Percentiles rank a stretch among this genome's conserved stretches.
Conservation (phyloP, 2,113 vertebrate species). For the Pseudopipra pipra region DNA sequence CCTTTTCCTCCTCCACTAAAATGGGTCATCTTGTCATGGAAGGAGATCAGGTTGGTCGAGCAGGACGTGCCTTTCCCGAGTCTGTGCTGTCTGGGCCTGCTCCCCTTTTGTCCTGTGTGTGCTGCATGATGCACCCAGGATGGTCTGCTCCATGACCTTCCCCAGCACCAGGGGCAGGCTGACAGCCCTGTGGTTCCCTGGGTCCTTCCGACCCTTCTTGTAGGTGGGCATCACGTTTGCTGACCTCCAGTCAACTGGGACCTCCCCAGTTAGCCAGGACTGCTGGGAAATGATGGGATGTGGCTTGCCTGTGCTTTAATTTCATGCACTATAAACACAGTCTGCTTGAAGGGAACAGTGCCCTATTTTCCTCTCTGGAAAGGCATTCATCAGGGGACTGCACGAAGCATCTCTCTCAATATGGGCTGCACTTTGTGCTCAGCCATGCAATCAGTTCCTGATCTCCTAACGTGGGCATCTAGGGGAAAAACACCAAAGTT, state of each 20-base stretch:
- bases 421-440: background rate
- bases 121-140: background rate
- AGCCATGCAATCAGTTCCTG: background rate
- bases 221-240: background rate
- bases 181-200: background rate
- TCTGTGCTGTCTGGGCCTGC: background rate
- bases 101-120: background rate
- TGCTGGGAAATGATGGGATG: background rate
- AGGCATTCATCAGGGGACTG: background rate
- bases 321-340: background rate
- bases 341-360: background rate
- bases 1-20: fast-evolving
- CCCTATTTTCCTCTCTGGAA: background rate
- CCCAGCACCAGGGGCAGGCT: background rate
- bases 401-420: background rate
- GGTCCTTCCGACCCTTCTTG: fast-evolving
- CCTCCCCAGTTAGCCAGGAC: background rate
- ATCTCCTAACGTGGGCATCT: background rate
- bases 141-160: background rate
- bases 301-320: background rate
- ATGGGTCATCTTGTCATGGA: background rate
- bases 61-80: background rate
- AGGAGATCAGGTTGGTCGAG: background rate
- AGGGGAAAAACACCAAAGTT: background rate
- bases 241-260: background rate